Conservation (phyloP, 2,797 vertebrate species). For the Antrozous pallidus region DNA sequence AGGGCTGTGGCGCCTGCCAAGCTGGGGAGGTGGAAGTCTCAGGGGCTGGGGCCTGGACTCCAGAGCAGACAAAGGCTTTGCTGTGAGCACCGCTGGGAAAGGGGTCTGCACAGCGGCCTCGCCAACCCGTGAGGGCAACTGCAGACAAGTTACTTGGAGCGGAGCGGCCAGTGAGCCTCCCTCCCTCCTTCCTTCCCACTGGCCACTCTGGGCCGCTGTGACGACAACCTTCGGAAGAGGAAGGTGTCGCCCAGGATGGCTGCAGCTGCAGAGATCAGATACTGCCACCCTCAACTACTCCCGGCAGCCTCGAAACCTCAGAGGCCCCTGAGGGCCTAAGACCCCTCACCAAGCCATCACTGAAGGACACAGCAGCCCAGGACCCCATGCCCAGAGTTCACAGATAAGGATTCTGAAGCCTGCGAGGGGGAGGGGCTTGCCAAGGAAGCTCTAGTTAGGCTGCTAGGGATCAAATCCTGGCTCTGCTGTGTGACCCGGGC, state of each 20-base stretch:
- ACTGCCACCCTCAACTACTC: background rate
- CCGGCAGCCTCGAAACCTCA: background rate
- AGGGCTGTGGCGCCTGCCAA: background rate
- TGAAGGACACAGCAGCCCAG: background rate
- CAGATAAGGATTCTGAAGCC: background rate
- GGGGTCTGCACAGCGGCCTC: fast-evolving
- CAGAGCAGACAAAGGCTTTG: background rate
- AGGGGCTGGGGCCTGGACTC: background rate
- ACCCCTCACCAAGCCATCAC: background rate
- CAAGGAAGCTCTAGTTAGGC: background rate
- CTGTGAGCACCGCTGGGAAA: background rate
- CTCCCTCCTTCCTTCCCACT: background rate
- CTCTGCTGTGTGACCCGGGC: background rate
- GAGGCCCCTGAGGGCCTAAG: background rate
- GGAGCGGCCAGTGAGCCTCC: background rate
- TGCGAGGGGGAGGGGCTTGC: background rate
- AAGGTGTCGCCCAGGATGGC: background rate
- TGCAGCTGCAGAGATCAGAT: background rate
- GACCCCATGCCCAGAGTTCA: background rate
- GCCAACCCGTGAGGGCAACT: fast-evolving
- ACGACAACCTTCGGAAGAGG: background rate
- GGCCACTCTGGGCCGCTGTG: background rate
- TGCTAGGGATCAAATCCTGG: background rate
- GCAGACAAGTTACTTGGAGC: background rate
- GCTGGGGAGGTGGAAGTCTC: background rate